phyloP scores from a whole-genome alignment of 1,140 invertebrate genomes.

The Bombus superbus region DNA sequence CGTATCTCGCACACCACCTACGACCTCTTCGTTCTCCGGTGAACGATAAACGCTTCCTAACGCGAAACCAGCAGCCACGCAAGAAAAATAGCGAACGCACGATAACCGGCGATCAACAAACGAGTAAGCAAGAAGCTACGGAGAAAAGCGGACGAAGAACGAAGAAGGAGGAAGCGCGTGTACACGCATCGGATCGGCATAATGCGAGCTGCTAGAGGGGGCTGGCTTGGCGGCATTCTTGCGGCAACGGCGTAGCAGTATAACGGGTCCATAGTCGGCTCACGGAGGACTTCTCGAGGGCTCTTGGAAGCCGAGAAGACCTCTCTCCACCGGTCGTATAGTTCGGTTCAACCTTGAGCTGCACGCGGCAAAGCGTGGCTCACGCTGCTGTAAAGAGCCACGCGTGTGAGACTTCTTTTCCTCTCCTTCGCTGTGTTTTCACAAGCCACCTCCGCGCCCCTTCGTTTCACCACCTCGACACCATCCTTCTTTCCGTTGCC shows the following conservation, averaged over 20 bases:
- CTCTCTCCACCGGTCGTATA: constrained; percentile 42
- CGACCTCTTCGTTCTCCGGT: constrained; percentile 1
- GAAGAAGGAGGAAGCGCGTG: constrained; percentile 41
- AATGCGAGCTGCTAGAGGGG: constrained; percentile 45
- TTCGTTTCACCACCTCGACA: background rate
- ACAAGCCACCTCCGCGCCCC: background rate
- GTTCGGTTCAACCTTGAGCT: constrained; percentile 55
- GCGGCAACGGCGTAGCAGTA: constrained; percentile 59
- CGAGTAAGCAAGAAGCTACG: background rate
- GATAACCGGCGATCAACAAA: background rate
- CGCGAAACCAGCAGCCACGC: background rate
- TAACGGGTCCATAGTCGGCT: constrained; percentile 65
- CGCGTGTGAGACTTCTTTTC: background rate
- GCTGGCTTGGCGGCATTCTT: constrained; percentile 68
- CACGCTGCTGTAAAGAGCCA: background rate
- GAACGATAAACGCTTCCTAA: constrained; percentile 18
- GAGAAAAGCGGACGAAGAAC: constrained; percentile 20
- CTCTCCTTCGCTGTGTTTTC: background rate
- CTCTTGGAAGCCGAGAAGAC: constrained; percentile 43
- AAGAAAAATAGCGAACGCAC: background rate
- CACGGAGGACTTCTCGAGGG: constrained; percentile 55
- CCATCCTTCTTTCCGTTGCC: background rate
- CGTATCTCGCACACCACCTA: constrained; percentile 1
- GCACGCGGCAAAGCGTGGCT: constrained; percentile 32
- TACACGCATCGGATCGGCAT: constrained; percentile 54